phyloP scores from a whole-genome alignment of 92 coral and sea anemone genomes.

The Isaurus tuberculatus region DNA sequence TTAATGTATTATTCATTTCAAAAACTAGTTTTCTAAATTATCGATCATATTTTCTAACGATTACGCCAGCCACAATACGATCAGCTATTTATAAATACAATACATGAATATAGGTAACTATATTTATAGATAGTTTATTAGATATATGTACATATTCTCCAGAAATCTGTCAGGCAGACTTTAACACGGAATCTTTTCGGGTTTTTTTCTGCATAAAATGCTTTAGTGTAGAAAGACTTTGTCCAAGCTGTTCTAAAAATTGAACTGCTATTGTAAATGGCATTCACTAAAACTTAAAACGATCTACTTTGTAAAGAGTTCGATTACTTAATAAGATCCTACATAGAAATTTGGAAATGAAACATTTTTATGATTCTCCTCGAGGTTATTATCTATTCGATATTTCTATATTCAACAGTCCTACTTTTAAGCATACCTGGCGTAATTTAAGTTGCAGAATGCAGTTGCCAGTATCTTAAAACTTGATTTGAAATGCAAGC shows the following conservation, averaged over 20 bases:
- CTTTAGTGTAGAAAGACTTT: background rate
- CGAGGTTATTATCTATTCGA: background rate
- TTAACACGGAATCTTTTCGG: slow-evolving; percentile 3
- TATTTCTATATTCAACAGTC: background rate
- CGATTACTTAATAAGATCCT: background rate
- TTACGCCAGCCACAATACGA: slow-evolving; percentile 19
- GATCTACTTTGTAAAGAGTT: background rate
- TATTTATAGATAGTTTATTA: slow-evolving; percentile 2
- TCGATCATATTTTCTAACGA: slow-evolving; percentile 21
- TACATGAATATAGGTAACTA: slow-evolving; percentile 7
- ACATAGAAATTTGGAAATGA: background rate
- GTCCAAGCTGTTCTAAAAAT: slow-evolving; percentile 18
- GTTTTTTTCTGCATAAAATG: background rate
- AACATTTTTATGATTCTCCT: background rate
- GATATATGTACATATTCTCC: slow-evolving; percentile 34
- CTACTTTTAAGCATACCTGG: background rate
- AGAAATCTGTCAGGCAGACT: slow-evolving; percentile 8
- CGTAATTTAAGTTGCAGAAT: background rate
- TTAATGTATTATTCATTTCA: slow-evolving; percentile 42
- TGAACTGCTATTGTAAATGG: slow-evolving; percentile 2
- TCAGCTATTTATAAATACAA: slow-evolving; percentile 48
- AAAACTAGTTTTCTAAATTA: slow-evolving; percentile 43
- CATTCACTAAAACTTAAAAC: background rate
- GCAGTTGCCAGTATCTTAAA: background rate
- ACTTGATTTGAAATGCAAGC: background rate